Conservation (phyloP, 2,113 vertebrate species). For the Antigone vipio region DNA sequence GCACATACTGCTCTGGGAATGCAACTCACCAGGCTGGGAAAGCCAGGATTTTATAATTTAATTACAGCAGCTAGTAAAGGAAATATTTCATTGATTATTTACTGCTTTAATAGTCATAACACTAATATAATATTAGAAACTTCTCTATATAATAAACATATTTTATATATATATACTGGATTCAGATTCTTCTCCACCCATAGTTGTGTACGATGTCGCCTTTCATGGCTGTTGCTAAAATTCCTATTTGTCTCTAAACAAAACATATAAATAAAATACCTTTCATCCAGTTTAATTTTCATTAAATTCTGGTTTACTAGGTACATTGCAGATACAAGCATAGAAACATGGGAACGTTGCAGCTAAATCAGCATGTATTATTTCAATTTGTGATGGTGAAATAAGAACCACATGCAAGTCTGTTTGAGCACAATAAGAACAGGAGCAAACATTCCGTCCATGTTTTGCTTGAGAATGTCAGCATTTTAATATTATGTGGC, state of each 20-base stretch:
- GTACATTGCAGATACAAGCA: background rate
- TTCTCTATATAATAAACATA: background rate
- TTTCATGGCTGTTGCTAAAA: background rate
- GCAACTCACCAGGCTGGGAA: background rate
- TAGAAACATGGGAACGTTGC: background rate
- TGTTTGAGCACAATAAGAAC: conserved; percentile 11
- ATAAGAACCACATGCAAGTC: background rate
- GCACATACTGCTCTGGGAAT: background rate
- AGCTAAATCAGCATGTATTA: background rate
- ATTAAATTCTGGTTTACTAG: background rate
- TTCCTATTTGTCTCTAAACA: background rate
- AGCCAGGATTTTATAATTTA: background rate
- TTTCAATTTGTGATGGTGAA: background rate
- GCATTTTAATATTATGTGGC: background rate
- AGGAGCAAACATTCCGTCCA: background rate
- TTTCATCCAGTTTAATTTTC: background rate
- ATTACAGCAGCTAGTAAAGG: background rate
- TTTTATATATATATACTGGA: background rate
- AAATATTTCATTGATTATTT: background rate
- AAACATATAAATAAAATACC: background rate
- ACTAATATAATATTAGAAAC: background rate
- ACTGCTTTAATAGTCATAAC: background rate
- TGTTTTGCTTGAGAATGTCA: background rate
- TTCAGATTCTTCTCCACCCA: background rate
- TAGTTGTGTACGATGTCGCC: background rate